Conservation (phyloP, 2,113 vertebrate species). For the Protomyctophum bolini region DNA sequence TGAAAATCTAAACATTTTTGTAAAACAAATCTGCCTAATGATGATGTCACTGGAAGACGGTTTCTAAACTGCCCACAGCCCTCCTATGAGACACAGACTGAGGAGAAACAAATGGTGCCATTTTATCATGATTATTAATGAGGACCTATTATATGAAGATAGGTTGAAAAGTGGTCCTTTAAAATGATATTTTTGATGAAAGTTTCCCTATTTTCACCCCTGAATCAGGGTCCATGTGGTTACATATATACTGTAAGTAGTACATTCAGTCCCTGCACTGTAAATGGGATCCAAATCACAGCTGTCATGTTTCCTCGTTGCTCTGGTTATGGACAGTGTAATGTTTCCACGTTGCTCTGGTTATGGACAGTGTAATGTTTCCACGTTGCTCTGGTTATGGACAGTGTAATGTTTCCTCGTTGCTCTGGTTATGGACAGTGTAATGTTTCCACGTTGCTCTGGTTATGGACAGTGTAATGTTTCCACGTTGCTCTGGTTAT, state of each 20-base stretch:
- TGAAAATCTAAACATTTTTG: no score
- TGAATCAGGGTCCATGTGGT: background rate
- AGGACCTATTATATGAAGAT: no score
- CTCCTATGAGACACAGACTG: no score
- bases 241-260: no score
- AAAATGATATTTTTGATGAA: no score
- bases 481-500: slow-evolving; percentile 8
- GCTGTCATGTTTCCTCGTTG: slow-evolving; percentile 19
- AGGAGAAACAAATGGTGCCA: no score
- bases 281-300: slow-evolving; percentile 27
- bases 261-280: slow-evolving; percentile 1
- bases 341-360: slow-evolving; percentile 7
- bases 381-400: slow-evolving; percentile 1
- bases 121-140: no score
- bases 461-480: background rate
- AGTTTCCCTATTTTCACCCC: no score
- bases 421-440: slow-evolving; percentile 1
- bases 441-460: slow-evolving; percentile 3
- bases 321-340: slow-evolving; percentile 1
- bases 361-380: slow-evolving; percentile 5
- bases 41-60: no score
- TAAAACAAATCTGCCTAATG: no score
- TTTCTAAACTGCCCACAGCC: no score
- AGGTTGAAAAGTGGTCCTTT: no score
- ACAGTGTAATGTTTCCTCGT: slow-evolving; percentile 1